These are phyloP conservation scores for Drosophila lini DNA, from an alignment of 1,140 invertebrate genomes.

Conservation along the genomic window DNA sequence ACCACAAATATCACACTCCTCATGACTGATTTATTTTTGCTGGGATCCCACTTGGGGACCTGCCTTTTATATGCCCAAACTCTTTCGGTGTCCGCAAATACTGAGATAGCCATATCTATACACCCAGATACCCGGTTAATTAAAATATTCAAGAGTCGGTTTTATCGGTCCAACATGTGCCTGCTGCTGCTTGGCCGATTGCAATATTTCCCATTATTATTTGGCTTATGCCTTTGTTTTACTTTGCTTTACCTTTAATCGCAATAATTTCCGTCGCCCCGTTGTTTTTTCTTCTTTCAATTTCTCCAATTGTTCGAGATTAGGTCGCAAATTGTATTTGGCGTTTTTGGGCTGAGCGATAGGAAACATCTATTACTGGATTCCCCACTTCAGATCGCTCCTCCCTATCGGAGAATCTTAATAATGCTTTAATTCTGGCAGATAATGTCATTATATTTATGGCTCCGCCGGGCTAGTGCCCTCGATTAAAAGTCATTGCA, in stretches of 20 bases:
- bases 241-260: slow-evolving; percentile 23
- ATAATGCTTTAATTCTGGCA: slow-evolving; percentile 41
- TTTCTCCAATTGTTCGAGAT: slow-evolving; percentile 19
- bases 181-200: slow-evolving; percentile 9
- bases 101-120: slow-evolving; percentile 34
- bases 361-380: slow-evolving; percentile 42
- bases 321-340: slow-evolving; percentile 28
- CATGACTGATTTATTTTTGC: slow-evolving; percentile 29
- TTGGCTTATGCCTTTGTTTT: slow-evolving; percentile 25
- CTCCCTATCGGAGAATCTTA: slow-evolving; percentile 31
- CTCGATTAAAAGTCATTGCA: slow-evolving; percentile 25
- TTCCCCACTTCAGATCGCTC: slow-evolving; percentile 27
- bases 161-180: slow-evolving; percentile 30
- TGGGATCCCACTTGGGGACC: neutral
- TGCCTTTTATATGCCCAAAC: slow-evolving; percentile 23
- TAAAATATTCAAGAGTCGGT: slow-evolving; percentile 43
- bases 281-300: neutral
- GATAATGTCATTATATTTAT: slow-evolving; percentile 50
- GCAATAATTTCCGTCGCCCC: slow-evolving; percentile 10
- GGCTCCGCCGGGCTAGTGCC: neutral
- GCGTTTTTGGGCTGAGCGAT: slow-evolving; percentile 27
- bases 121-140: slow-evolving; percentile 21
- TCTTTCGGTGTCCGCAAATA: neutral
- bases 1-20: slow-evolving; percentile 31
- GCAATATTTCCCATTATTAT: slow-evolving; percentile 39